Evolutionary conservation across 2,113 vertebrate genomes (phyloP), one percentile per base, ranked within the genome.

Genomic region (Eublepharis macularius): DNA sequence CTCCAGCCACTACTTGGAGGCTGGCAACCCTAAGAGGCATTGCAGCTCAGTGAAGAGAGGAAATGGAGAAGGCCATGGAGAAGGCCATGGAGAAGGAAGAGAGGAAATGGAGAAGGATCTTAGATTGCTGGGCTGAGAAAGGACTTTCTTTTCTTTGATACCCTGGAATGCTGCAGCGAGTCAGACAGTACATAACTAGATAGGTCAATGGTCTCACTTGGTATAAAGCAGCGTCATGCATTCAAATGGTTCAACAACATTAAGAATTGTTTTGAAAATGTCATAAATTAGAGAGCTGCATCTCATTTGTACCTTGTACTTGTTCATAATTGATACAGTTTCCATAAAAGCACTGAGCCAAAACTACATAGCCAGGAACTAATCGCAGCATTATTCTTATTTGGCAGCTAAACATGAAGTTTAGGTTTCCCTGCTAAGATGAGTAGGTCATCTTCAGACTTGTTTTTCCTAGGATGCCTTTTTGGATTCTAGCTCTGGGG

Each of bases 381-480:
- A 54, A 82, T n/a, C 26, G 7, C 39, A 85, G 29, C 29, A 36
- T 63, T 60, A 63, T 63, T 70, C 43, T 68, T 24, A 89, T 16
- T 36, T 90, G 66, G 70, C 32, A 85, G 63, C 8, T 24, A 45
- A 7, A 19, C 76, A 2, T 34, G 26, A 72, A 81, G 21, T 51
- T 41, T 60, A 77, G 66, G 6, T n/a, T 43, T 57, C 24, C 43
- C 0, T 6, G 19, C 19, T 63, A 63, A 29, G 24, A 63, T 24
- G 32, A 29, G 77, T 51, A 84, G 19, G 45, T 80, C 65, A 83
- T 36, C 51, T 89, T 75, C 87, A 41, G 79, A 75, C 43, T 39
- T 72, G 2, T 76, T 88, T 90, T 85, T 87, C 47, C 68, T 29
- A 57, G 68, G 63, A 24, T 85, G 81, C 8, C 3, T 19, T 69